A percentile compares a stretch with the other conserved stretches of the same genome.
These are phyloP conservation scores for Erebia aethiops DNA, from an alignment of 2,888 invertebrate species.

Conservation along the genomic window DNA sequence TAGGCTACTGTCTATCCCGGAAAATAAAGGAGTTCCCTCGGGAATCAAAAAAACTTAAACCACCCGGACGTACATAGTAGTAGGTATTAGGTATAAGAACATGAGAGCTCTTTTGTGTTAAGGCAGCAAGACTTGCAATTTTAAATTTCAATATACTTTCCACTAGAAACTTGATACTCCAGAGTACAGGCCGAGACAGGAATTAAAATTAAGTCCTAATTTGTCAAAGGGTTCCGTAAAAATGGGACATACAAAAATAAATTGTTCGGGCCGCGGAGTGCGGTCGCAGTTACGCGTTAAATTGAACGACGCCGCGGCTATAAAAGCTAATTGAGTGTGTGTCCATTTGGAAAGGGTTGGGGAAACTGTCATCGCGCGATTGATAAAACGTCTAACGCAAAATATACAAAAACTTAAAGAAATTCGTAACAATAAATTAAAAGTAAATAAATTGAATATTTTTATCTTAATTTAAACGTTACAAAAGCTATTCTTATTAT, in stretches of 20 bases:
- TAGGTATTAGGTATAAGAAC: too few species aligned
- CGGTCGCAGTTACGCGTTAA: constrained; percentile 75
- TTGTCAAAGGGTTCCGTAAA: constrained; percentile 43
- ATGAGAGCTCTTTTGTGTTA: background rate
- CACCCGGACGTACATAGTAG: too few species aligned
- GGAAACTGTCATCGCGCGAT: constrained; percentile 56
- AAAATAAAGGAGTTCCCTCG: too few species aligned
- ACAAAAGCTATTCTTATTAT: too few species aligned
- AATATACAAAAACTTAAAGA: too few species aligned
- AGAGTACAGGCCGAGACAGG: constrained; percentile 21
- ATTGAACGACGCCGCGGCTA: constrained; percentile 73
- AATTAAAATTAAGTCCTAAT: constrained; percentile 30
- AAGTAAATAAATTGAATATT: too few species aligned
- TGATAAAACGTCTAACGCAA: constrained; percentile 44
- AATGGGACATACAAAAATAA: constrained; percentile 72
- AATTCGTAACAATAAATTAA: too few species aligned
- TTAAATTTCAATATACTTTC: constrained; percentile 23
- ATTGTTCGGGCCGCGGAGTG: constrained; percentile 62
- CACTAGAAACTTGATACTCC: constrained; percentile 27
- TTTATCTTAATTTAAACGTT: too few species aligned
- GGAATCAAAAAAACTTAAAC: too few species aligned
- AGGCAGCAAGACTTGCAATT: constrained; percentile 8
- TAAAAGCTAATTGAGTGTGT: constrained; percentile 80
- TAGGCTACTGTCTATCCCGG: too few species aligned
- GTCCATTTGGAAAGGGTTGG: constrained; percentile 62